These are phyloP conservation scores for Leucophora obtusa DNA, from an alignment of 2,888 invertebrate genomes.

Conservation along the genomic window DNA sequence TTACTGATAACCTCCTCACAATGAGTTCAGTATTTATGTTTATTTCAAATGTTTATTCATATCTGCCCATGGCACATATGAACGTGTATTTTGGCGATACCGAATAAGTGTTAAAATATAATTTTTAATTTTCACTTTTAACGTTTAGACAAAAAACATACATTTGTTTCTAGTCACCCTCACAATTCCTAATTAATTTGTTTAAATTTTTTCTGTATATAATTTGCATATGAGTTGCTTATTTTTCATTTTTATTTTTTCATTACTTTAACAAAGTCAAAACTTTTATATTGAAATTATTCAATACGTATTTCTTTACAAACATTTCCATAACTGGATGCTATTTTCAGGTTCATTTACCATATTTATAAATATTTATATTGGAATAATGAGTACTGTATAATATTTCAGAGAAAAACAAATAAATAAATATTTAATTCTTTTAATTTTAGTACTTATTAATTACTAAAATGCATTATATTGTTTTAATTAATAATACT, in stretches of 20 bases:
- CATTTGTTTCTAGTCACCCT: constrained; percentile 26
- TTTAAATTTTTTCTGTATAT: constrained; percentile 3
- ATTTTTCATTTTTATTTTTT: constrained; percentile 5
- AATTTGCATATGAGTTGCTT: constrained; percentile 49
- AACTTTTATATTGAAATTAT: constrained; percentile 22
- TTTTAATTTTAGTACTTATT: neutral
- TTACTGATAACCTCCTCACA: constrained; percentile 51
- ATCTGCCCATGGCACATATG: neutral
- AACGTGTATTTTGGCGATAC: neutral
- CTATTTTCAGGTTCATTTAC: constrained; percentile 49
- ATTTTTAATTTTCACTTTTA: constrained; percentile 2
- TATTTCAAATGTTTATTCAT: constrained; percentile 2
- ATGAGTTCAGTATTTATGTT: constrained; percentile 9
- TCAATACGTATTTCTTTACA: constrained; percentile 13
- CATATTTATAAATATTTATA: constrained; percentile 20
- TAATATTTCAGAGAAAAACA: neutral
- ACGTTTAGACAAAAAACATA: constrained; percentile 1
- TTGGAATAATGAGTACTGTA: neutral
- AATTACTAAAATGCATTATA: neutral
- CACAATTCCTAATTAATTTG: constrained; percentile 35
- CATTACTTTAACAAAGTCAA: constrained; percentile 23
- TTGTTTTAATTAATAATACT: neutral
- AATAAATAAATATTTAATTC: neutral
- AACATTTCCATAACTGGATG: constrained; percentile 19
- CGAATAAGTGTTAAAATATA: neutral